Evolutionary conservation across 2,113 vertebrate species (phyloP).

Genomic region (Hippocampus comes): DNA sequence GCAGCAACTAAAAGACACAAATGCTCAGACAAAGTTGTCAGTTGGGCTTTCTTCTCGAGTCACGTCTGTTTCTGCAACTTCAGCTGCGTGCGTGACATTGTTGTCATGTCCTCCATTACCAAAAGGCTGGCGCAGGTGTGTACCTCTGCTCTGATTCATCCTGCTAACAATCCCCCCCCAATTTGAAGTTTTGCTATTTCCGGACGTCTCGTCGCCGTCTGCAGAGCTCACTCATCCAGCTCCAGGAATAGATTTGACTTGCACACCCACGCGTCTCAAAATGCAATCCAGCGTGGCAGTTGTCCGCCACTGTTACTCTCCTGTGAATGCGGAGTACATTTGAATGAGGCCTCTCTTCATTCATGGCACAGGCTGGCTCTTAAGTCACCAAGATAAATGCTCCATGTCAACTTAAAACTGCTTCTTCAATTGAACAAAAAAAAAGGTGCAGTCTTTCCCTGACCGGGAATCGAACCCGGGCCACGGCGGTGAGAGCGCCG

Average conservation of each 20-base stretch:
- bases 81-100: conserved; percentile 44
- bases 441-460: conserved; percentile 23
- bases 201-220: conserved; percentile 64
- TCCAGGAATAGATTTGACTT: conserved; percentile 58
- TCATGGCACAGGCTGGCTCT: background rate
- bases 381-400: no score
- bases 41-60: conserved; percentile 8
- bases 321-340: conserved; percentile 21
- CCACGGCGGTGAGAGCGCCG: conserved; percentile 58
- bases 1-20: background rate
- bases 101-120: conserved; percentile 36
- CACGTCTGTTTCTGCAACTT: conserved; percentile 19
- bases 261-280: conserved; percentile 44
- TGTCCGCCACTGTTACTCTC: conserved; percentile 38
- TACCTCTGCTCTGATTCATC: conserved; percentile 55
- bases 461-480: conserved; percentile 65
- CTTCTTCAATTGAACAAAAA: no score
- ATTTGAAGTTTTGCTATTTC: conserved; percentile 60
- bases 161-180: conserved; percentile 46
- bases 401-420: no score
- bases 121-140: conserved; percentile 56
- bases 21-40: background rate
- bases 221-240: conserved; percentile 45
- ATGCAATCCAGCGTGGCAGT: conserved; percentile 51
- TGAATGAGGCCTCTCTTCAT: conserved; percentile 23